Evolutionary conservation across 2,888 invertebrate species (phyloP).

Genomic region (Parasteatoda lunata): DNA sequence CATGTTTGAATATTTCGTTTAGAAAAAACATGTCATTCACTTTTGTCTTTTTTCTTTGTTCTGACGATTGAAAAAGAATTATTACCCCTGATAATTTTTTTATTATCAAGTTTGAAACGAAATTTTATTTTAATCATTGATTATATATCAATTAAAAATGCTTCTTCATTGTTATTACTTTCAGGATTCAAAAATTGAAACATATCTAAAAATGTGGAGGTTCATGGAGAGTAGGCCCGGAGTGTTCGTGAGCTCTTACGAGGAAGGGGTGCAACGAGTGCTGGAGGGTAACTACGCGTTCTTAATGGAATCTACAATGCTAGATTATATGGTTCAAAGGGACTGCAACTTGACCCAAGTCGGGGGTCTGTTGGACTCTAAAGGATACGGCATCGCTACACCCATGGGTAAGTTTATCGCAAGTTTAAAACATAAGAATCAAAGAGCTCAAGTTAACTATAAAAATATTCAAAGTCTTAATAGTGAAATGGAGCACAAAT

Average conservation of each 20-base stretch:
- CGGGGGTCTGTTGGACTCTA: slow-evolving; percentile 89
- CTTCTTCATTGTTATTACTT: not conserved
- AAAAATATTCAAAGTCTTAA: too few species aligned
- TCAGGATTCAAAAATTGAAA: slow-evolving; percentile 85
- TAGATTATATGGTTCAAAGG: slow-evolving; percentile 95
- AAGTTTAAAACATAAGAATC: not conserved
- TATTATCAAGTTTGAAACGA: too few species aligned
- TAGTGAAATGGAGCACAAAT: too few species aligned
- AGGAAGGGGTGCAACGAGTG: slow-evolving; percentile 91
- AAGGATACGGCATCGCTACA: slow-evolving; percentile 97
- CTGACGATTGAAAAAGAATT: too few species aligned
- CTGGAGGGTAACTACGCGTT: slow-evolving; percentile 95
- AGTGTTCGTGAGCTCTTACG: slow-evolving; percentile 90
- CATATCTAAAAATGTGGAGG: slow-evolving; percentile 85
- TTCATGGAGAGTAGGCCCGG: slow-evolving; percentile 83
- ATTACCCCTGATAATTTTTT: too few species aligned
- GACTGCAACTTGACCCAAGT: slow-evolving; percentile 98
- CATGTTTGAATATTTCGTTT: too few species aligned
- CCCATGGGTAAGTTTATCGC: slow-evolving; percentile 82
- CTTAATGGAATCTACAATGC: slow-evolving; percentile 97
- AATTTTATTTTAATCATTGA: not conserved
- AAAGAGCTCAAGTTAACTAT: too few species aligned
- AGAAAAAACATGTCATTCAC: too few species aligned
- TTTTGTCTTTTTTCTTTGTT: too few species aligned
- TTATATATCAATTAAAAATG: not conserved